These are phyloP conservation scores for Hanleya hanleyi DNA, from an alignment of 2,888 invertebrate genomes.

Conservation along the genomic window DNA sequence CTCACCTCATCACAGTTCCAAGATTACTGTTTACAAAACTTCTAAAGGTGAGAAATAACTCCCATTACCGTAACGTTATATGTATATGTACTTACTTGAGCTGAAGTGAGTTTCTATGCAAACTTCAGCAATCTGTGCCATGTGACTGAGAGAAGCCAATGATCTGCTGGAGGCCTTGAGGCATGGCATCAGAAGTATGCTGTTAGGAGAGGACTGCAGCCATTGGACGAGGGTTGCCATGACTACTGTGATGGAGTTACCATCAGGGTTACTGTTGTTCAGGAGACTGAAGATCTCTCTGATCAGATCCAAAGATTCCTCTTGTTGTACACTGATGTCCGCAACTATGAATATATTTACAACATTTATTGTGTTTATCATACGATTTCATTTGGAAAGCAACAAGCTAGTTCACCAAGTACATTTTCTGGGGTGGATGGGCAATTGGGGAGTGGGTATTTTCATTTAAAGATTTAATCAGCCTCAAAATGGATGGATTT, in stretches of 20 bases:
- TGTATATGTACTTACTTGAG: no score
- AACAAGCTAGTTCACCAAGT: neutral
- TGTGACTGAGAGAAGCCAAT: slow-evolving; percentile 62
- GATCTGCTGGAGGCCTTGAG: slow-evolving; percentile 62
- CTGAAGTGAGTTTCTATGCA: slow-evolving; percentile 65
- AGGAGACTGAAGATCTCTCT: slow-evolving; percentile 64
- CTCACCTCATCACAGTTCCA: no score
- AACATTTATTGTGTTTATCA: neutral
- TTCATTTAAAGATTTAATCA: no score
- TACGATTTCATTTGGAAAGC: no score
- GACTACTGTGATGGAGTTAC: slow-evolving; percentile 45
- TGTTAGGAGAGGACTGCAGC: slow-evolving; percentile 66
- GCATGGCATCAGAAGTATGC: slow-evolving; percentile 65
- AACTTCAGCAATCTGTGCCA: slow-evolving; percentile 64
- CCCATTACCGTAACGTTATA: no score
- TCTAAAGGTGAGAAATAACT: no score
- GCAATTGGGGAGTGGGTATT: no score
- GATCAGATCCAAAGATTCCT: slow-evolving; percentile 62
- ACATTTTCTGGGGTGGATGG: no score
- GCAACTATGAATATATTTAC: slow-evolving; percentile 42
- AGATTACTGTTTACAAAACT: no score
- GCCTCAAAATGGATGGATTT: no score
- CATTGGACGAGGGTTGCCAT: slow-evolving; percentile 60
- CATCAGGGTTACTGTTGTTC: slow-evolving; percentile 69
- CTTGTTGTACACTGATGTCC: slow-evolving; percentile 47